Conservation (phyloP, 2,113 vertebrate species). For the Chlamydotis undulata region DNA sequence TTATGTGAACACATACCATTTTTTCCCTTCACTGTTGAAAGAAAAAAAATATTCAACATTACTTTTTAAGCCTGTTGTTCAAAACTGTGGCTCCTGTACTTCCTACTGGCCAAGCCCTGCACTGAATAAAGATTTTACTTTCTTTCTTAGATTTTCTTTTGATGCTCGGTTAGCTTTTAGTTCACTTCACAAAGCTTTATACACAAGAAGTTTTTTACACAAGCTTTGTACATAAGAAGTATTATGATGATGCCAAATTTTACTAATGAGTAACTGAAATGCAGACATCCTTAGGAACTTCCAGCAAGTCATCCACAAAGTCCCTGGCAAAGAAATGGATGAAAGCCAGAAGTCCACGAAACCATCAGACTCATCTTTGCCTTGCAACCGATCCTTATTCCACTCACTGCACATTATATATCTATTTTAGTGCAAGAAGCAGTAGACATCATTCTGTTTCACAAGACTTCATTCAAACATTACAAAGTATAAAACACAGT, state of each 20-base stretch:
- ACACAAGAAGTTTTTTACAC: not conserved
- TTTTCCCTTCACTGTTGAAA: not conserved
- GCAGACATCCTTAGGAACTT: not conserved
- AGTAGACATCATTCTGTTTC: not conserved
- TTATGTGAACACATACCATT: not conserved
- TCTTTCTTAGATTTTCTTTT: not conserved
- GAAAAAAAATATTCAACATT: not conserved
- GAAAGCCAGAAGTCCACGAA: not conserved
- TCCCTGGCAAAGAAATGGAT: not conserved
- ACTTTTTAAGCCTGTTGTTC: not conserved
- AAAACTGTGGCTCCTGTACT: not conserved
- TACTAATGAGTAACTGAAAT: not conserved
- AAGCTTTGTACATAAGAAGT: no score
- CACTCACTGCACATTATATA: not conserved
- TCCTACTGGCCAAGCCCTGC: not conserved
- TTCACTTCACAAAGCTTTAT: not conserved
- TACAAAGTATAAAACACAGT: not conserved
- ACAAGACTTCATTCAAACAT: slow-evolving; percentile 16
- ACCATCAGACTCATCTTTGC: not conserved
- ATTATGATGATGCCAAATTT: not conserved
- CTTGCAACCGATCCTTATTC: not conserved
- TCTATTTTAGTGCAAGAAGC: not conserved
- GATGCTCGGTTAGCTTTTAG: not conserved
- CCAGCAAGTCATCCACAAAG: not conserved
- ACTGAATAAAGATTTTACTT: not conserved